Percentiles rank a stretch among this genome's conserved stretches.
These are phyloP conservation scores for Chascanopsetta lugubris DNA, from an alignment of 2,113 vertebrate species.

Conservation along the genomic window DNA sequence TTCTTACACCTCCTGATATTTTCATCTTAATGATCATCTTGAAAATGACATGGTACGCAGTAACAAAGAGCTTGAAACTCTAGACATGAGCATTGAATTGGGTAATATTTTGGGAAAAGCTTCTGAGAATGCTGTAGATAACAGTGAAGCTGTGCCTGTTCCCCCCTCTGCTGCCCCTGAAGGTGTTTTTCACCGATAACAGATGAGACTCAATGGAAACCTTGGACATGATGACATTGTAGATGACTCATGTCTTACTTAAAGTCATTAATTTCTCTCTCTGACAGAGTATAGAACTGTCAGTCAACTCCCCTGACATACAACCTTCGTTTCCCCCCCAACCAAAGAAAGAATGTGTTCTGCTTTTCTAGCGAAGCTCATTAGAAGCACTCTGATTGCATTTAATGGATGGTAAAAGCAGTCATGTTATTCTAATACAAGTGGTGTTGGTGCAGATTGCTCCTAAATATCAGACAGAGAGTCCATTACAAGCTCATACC, in stretches of 20 bases:
- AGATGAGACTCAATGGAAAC: conserved; percentile 18
- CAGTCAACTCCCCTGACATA: conserved; percentile 17
- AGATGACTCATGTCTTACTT: conserved; percentile 28
- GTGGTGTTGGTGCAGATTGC: neutral
- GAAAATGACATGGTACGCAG: neutral
- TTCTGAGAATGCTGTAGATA: conserved; percentile 17
- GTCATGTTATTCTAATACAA: neutral
- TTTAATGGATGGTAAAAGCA: conserved; percentile 14
- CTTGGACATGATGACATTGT: conserved; percentile 46
- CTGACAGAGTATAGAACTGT: conserved; percentile 10
- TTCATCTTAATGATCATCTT: neutral
- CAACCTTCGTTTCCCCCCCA: neutral
- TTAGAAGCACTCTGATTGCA: neutral
- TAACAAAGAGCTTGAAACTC: conserved; percentile 7
- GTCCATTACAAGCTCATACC: neutral
- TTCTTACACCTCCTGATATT: neutral
- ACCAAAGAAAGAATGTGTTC: neutral
- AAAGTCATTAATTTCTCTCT: conserved; percentile 34
- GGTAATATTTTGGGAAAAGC: conserved; percentile 8
- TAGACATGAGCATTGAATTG: conserved; percentile 19
- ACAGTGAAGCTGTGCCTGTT: conserved; percentile 36
- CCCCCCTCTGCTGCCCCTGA: conserved; percentile 5
- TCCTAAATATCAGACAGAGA: neutral
- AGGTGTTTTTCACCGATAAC: conserved; percentile 31
- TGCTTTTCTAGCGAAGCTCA: neutral